phyloP scores from a whole-genome alignment of 2,797 vertebrate genomes.

The Antrozous pallidus region DNA sequence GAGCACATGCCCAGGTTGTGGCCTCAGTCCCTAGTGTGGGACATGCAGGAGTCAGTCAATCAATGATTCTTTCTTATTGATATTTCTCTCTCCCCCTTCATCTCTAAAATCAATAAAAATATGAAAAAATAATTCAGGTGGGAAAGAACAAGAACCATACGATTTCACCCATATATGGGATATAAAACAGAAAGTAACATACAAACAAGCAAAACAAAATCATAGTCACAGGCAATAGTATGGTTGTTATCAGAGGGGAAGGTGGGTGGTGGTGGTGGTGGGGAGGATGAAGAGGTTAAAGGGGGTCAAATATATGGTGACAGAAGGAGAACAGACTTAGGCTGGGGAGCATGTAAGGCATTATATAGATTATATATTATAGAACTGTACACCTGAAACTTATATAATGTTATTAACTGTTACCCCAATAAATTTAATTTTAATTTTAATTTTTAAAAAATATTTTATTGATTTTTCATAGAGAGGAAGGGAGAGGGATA shows the following conservation, averaged over 20 bases:
- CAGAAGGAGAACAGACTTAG: background rate
- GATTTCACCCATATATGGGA: background rate
- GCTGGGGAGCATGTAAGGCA: background rate
- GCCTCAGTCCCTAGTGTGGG: no score
- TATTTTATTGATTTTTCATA: no score
- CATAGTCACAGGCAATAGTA: background rate
- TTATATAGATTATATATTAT: background rate
- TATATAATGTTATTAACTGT: background rate
- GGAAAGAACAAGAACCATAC: background rate
- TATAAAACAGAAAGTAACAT: background rate
- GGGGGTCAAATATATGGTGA: background rate
- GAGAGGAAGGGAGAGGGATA: no score
- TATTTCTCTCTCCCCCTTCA: no score
- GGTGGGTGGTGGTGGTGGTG: rapidly evolving
- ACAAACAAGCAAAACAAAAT: background rate
- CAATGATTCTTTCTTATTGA: no score
- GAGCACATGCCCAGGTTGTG: no score
- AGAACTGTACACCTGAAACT: background rate
- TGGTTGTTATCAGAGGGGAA: background rate
- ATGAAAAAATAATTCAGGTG: background rate
- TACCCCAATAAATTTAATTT: background rate
- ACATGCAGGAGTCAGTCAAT: no score
- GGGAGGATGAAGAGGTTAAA: background rate
- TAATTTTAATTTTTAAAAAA: no score
- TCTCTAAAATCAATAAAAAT: no score